These are phyloP conservation scores for Amphimedon queenslandica DNA, from an alignment of 37 sponge, comb jelly and placozoan species.

Conservation along the genomic window DNA sequence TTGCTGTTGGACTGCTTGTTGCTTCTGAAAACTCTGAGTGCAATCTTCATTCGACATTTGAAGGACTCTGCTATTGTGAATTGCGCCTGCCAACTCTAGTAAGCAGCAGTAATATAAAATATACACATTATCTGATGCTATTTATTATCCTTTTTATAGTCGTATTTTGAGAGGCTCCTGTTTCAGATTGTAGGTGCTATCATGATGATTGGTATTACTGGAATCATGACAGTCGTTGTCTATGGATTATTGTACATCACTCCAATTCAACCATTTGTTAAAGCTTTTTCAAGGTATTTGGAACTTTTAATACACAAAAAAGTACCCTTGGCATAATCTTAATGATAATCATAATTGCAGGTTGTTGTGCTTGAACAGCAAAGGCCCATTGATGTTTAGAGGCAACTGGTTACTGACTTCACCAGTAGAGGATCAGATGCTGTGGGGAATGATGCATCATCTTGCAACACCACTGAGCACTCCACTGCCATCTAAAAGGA, in stretches of 20 bases:
- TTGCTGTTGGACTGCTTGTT: slow-evolving; percentile 22
- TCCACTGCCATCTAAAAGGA: not conserved
- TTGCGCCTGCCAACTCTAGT: slow-evolving; percentile 28
- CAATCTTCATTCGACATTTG: slow-evolving; percentile 29
- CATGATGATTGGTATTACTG: slow-evolving; percentile 24
- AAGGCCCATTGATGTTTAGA: slow-evolving; percentile 6
- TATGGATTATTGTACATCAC: slow-evolving; percentile 29
- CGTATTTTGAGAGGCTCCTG: slow-evolving; percentile 5
- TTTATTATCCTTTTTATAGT: slow-evolving; percentile 1
- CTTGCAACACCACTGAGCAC: not conserved
- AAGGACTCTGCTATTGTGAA: slow-evolving; percentile 33
- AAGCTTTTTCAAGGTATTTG: slow-evolving; percentile 17
- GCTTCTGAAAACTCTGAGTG: not conserved
- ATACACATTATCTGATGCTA: not conserved
- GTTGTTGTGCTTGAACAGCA: not conserved
- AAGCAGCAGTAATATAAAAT: not conserved
- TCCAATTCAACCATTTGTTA: slow-evolving; percentile 29
- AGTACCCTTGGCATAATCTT: too few species aligned
- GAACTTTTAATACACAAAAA: not conserved
- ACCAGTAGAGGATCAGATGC: slow-evolving; percentile 39
- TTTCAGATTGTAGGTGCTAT: slow-evolving; percentile 20
- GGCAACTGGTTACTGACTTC: slow-evolving; percentile 63
- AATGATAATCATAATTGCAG: not conserved
- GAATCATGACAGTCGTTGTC: slow-evolving; percentile 15
- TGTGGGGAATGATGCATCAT: slow-evolving; percentile 5